Conservation (phyloP, 2,113 vertebrate genomes). For the Chaenogobius annularis region DNA sequence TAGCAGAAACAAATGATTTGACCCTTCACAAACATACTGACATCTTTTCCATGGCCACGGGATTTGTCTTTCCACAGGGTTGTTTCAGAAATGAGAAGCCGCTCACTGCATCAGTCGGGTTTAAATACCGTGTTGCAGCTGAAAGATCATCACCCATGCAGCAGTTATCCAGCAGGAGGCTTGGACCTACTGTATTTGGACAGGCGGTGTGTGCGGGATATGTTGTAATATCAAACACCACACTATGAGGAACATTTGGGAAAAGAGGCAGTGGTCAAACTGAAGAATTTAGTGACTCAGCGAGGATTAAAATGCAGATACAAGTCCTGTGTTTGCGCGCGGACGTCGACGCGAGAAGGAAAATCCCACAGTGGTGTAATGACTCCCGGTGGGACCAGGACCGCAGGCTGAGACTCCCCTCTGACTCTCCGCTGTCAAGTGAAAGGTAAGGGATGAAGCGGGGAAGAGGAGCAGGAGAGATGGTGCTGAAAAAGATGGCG, state of each 20-base stretch:
- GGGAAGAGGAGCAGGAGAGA: conserved; percentile 31
- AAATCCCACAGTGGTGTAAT: conserved; percentile 66
- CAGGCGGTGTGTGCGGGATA: too few species aligned
- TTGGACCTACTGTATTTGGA: too few species aligned
- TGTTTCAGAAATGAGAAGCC: too few species aligned
- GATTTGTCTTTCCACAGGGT: too few species aligned
- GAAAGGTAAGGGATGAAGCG: conserved; percentile 38
- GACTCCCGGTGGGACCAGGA: conserved; percentile 70
- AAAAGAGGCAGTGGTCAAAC: conserved; percentile 36
- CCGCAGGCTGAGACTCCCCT: conserved; percentile 54
- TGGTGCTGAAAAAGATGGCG: conserved; percentile 42
- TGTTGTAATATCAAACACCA: too few species aligned
- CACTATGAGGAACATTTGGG: background rate
- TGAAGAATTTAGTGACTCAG: conserved; percentile 39
- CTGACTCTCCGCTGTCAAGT: conserved; percentile 52
- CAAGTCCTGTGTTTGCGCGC: conserved; percentile 38
- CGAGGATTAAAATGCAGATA: conserved; percentile 53
- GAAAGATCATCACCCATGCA: too few species aligned
- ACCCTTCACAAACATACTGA: too few species aligned
- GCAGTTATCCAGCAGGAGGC: too few species aligned
- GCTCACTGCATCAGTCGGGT: too few species aligned
- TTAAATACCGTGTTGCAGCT: too few species aligned
- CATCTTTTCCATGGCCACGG: too few species aligned
- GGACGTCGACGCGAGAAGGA: conserved; percentile 18
- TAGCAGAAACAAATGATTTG: background rate